Evolutionary conservation across 1,140 invertebrate genomes (phyloP), one percentile per base, ranked within the genome.

Genomic region (Pseudomyrmex concolor): DNA sequence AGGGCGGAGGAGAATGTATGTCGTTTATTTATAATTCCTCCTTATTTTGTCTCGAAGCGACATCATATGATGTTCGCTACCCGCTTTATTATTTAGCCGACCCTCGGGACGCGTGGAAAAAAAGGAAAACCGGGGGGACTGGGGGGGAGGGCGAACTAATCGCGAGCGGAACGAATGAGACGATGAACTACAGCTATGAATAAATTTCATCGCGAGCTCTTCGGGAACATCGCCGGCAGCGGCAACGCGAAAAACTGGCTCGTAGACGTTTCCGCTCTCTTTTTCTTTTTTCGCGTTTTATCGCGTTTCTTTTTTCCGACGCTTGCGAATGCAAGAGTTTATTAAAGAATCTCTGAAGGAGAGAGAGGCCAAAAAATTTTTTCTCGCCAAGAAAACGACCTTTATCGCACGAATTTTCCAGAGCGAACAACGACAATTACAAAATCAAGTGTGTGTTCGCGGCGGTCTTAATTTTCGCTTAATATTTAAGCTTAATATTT

Each of bases 61-160:
- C 43, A 57, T 15, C 57, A 13, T 55, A 43, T 22, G 70, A 76
- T 59, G 78, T 54, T 22, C 45, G 68, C 45, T 59, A 66, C 22
- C 84, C 78, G 86, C 34, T 89, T 88, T 78, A 84, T 88, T 86
- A 86, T 89, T 81, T 70, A 72, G 62, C 73, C 81, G 76, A 48
- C 70, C 80, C 59, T 86, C 55, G 87, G 72, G 84, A 88, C 70
- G 71, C 51, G 59, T 68, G 54, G 77, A 73, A 72, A 88, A 89
- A 89, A 86, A 77, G 83, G 45, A 50, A 57, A 22, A 13, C 34
- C 34, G 10, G n/a, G 48, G 62, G 13, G 2, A n/a, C n/a, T 22
- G 1, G 12, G n/a, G 13, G 17, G 59, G 66, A 13, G 43, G 54
- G 17, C 59, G 70, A 54, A 71, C 84, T 89, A 89, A 83, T 88